Base-by-base conservation (phyloP, 2,113 vertebrate species). In the Chaetorhynchus papuensis region DNA sequence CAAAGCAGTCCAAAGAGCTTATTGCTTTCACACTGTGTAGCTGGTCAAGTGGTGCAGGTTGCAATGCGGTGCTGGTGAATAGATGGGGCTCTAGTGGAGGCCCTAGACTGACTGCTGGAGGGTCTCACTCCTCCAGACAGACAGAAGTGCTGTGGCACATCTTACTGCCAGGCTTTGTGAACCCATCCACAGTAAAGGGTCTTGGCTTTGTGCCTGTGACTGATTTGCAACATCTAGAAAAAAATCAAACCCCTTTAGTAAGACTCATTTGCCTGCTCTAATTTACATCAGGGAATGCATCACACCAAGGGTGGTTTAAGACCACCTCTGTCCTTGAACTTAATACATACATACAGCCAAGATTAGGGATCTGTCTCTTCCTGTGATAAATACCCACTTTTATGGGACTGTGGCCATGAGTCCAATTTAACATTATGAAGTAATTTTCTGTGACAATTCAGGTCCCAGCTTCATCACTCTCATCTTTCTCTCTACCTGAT, bases 401-500 rank as follows among this genome's bases (percentile, higher is more conserved):
- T 77, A 52, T 89, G 80, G 85, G 88, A 88, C 44, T 61, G 37
- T 74, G 52, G 75, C 83, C 85, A 92, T 37, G 24, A 92, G 60
- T 86, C 60, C 54, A 86, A 86, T 92, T 92, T 92, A 90, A 86
- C 68, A 86, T 83, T 81, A 91, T 83, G 42, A 90, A 93, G 63
- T 83, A 90, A 77, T 96, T 80, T 95, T 90, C 82, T 77, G 33
- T 70, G 78, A 71, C 75, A 93, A 63, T 87, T 92, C 56, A 70
- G 47, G 60, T 86, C 56, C 31, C 76, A 83, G 9, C 35, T 83
- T 94, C 71, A 86, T 77, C 52, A 88, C 35, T 88, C 33, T 91
- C 66, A 91, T 95, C 57, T 79, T 92, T 90, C 49, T 85, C 20
- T 92, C 59, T 87, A 52, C 85, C 70, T 90, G 87, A 83, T 90